Conservation (phyloP, 2,888 invertebrate genomes). For the Microdon myrmicae region DNA sequence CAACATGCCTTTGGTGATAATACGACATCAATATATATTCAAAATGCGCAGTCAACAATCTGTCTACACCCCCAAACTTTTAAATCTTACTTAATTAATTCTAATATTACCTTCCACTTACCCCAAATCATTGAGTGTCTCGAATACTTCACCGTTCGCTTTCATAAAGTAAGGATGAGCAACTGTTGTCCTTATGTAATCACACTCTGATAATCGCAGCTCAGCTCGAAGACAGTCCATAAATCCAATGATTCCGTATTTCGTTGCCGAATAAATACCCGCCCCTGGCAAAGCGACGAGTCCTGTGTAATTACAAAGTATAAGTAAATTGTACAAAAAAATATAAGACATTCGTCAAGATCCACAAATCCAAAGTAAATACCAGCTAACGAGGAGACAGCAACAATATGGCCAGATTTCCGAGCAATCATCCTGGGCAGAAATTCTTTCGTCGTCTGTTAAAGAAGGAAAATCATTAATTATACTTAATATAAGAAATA, state of each 20-base stretch:
- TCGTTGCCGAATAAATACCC: slow-evolving; percentile 67
- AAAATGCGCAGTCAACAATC: no score
- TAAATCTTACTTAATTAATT: no score
- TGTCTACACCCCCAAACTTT: no score
- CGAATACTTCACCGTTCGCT: slow-evolving; percentile 63
- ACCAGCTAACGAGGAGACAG: slow-evolving; percentile 67
- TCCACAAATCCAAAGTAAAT: slow-evolving; percentile 16
- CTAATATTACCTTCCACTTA: slow-evolving; percentile 52
- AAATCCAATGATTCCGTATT: slow-evolving; percentile 67
- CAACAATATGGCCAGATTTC: slow-evolving; percentile 67
- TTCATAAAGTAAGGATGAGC: slow-evolving; percentile 67
- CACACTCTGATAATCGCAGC: slow-evolving; percentile 63
- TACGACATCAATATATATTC: no score
- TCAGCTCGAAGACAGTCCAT: slow-evolving; percentile 65
- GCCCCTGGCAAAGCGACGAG: slow-evolving; percentile 62
- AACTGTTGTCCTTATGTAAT: slow-evolving; percentile 63
- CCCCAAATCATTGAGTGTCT: slow-evolving; percentile 63
- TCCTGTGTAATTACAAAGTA: slow-evolving; percentile 53
- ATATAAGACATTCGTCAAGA: not conserved
- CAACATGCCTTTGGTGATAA: no score
- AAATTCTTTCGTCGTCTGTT: slow-evolving; percentile 66
- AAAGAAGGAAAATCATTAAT: slow-evolving; percentile 2
- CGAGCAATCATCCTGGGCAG: slow-evolving; percentile 66
- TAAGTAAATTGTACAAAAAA: slow-evolving; percentile 2
- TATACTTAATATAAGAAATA: not conserved